Percentiles rank a stretch among this genome's conserved stretches.
Conservation (phyloP, 35 echinoderm and acorn worm species). For the Stichopus chloronotus region DNA sequence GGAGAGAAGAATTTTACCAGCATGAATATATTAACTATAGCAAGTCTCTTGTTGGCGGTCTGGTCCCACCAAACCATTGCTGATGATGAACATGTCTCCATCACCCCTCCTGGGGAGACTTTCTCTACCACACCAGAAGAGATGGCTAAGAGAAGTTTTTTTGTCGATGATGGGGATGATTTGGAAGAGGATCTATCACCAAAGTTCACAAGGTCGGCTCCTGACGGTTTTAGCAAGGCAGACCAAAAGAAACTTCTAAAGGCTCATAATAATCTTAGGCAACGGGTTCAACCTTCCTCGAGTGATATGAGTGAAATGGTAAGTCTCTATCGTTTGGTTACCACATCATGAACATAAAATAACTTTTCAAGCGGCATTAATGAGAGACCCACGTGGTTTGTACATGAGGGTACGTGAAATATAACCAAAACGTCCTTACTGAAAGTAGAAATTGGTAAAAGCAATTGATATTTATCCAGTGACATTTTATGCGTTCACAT, state of each 20-base stretch:
- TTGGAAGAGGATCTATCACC: not conserved
- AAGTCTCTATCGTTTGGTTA: not conserved
- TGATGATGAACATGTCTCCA: not conserved
- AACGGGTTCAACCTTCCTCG: not conserved
- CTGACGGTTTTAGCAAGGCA: not conserved
- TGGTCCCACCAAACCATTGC: not conserved
- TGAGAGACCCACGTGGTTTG: too few relatives aligned
- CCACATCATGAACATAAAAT: not conserved
- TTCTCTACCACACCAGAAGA: not conserved
- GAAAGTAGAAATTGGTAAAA: too few relatives aligned
- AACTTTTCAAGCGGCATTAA: too few relatives aligned
- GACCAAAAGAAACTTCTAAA: not conserved
- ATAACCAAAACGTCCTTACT: too few relatives aligned
- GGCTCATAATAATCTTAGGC: not conserved
- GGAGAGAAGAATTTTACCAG: not conserved
- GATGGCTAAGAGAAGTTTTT: slow-evolving; percentile 1
- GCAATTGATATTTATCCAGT: too few relatives aligned
- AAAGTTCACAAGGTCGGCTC: not conserved
- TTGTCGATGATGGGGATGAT: not conserved
- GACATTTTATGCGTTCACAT: too few relatives aligned
- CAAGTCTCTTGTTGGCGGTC: not conserved
- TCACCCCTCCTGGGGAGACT: not conserved
- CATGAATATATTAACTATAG: not conserved
- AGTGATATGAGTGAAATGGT: slow-evolving; percentile 28
- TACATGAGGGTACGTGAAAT: too few relatives aligned